A percentile compares a stretch with the other conserved stretches of the same genome.
Evolutionary conservation across 2,113 vertebrate genomes (phyloP).

Genomic region (Brevimyrus niger): DNA sequence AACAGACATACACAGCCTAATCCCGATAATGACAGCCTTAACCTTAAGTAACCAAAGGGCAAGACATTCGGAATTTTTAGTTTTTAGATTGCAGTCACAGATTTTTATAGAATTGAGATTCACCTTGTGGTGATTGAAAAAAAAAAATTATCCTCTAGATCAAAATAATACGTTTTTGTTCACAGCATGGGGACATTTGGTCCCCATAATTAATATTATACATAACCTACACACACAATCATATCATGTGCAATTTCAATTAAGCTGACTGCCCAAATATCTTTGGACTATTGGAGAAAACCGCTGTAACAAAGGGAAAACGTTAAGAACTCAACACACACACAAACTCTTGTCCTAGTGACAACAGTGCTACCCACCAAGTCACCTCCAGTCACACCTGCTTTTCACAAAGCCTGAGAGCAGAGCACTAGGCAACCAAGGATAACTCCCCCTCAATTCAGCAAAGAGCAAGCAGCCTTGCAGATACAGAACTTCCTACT

Average conservation of each 20-base stretch:
- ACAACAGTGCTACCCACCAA: neutral
- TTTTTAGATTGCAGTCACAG: neutral
- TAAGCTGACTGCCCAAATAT: neutral
- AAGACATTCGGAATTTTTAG: neutral
- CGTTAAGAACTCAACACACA: neutral
- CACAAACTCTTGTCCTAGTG: too few relatives aligned
- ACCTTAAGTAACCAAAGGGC: neutral
- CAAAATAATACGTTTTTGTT: neutral
- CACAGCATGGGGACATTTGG: neutral
- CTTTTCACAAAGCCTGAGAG: neutral
- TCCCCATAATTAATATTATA: neutral
- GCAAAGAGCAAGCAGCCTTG: neutral
- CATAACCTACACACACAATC: neutral
- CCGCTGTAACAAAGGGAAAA: neutral
- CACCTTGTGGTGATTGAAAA: neutral
- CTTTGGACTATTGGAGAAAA: neutral
- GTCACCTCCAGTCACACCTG: neutral
- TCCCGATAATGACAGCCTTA: neutral
- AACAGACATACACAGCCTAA: neutral
- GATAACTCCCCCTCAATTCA: neutral
- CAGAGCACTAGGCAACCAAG: neutral
- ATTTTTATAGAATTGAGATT: neutral
- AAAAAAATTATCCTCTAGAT: neutral
- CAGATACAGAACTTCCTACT: neutral
- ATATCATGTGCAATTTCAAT: neutral